Percentiles rank a stretch among this genome's conserved stretches.
Evolutionary conservation across 1,140 invertebrate genomes (phyloP).

Genomic region (Drosophila busckii): DNA sequence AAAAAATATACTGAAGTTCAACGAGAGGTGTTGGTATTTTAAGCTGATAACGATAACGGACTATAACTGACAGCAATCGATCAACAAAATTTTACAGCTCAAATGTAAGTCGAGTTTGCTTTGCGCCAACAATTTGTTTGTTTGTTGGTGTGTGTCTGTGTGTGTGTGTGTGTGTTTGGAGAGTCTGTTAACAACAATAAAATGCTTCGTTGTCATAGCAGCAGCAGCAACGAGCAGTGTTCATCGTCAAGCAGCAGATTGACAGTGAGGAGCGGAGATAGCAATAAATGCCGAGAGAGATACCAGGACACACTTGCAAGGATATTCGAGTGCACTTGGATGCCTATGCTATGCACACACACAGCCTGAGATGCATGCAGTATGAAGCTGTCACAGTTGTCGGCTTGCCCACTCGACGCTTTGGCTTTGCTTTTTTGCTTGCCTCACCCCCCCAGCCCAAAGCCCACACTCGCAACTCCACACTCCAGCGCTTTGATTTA

Average conservation of each 20-base stretch:
- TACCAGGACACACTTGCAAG: slow-evolving; percentile 18
- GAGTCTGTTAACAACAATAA: slow-evolving; percentile 63
- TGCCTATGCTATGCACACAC: slow-evolving; percentile 19
- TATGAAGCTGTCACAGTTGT: slow-evolving; percentile 44
- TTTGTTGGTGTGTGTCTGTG: background rate
- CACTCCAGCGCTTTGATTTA: slow-evolving; percentile 17
- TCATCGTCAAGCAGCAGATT: slow-evolving; percentile 41
- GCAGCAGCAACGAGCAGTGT: no score
- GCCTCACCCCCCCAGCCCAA: slow-evolving; percentile 16
- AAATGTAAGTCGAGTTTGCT: slow-evolving; percentile 9
- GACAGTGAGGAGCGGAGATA: background rate
- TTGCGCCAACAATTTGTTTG: background rate
- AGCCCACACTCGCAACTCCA: background rate
- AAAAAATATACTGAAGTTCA: no score
- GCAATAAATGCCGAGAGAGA: background rate
- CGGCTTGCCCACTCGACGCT: no score
- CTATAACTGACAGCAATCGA: no score
- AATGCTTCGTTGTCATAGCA: slow-evolving; percentile 70
- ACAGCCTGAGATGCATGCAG: background rate
- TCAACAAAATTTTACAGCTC: no score
- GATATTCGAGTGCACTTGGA: slow-evolving; percentile 39
- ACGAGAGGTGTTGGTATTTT: no score
- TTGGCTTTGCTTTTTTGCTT: no score
- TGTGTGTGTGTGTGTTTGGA: slow-evolving; percentile 24
- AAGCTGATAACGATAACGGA: no score